Conservation (phyloP, 2,797 vertebrate species). For the Syngnathus acus region DNA sequence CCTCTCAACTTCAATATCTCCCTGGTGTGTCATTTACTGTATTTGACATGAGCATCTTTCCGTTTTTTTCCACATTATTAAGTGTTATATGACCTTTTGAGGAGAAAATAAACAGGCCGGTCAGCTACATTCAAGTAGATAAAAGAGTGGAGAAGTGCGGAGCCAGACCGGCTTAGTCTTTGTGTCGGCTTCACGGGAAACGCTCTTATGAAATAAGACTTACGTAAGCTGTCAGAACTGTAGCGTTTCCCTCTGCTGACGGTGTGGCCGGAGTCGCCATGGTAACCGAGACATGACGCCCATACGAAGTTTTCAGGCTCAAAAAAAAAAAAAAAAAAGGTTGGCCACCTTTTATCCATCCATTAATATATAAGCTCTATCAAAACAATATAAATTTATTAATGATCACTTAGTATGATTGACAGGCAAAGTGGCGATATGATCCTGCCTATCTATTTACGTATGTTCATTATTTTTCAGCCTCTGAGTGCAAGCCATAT, state of each 20-base stretch:
- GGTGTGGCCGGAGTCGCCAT: neutral
- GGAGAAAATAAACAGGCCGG: conserved; percentile 3
- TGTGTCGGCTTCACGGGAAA: conserved; percentile 27
- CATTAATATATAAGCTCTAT: neutral
- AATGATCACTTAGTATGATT: neutral
- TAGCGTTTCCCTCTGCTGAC: conserved; percentile 22
- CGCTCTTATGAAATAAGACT: conserved; percentile 28
- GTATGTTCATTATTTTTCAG: conserved; percentile 49
- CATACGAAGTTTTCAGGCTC: neutral
- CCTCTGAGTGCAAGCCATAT: conserved; percentile 81
- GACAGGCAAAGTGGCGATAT: neutral
- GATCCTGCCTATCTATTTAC: neutral
- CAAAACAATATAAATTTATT: neutral
- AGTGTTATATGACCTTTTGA: neutral
- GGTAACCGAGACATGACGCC: neutral
- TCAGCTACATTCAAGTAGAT: neutral
- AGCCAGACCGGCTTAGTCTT: conserved; percentile 18
- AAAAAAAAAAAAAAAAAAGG: neutral
- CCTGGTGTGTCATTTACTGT: neutral
- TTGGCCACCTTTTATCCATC: neutral
- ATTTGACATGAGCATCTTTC: neutral
- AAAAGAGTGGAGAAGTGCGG: neutral
- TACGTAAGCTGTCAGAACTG: conserved; percentile 32
- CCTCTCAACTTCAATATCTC: no score
- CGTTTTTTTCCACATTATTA: neutral